These are phyloP conservation scores for Tetragonula clypearis DNA, from an alignment of 1,140 invertebrate species.

Conservation along the genomic window DNA sequence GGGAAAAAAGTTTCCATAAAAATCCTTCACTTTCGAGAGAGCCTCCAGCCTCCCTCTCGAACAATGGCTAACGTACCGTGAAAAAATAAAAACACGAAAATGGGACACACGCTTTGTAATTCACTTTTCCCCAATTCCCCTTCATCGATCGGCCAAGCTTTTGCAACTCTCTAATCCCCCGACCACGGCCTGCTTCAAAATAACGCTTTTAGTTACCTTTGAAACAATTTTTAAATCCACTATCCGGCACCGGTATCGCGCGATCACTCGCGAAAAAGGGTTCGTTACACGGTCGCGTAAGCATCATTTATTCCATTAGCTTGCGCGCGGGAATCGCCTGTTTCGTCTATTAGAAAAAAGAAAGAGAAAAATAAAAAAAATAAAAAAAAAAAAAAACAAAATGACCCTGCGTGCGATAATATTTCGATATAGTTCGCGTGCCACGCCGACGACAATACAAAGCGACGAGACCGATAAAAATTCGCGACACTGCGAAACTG, in stretches of 20 bases:
- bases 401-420: too few species aligned
- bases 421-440: too few species aligned
- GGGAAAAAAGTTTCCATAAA: neutral
- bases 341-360: too few species aligned
- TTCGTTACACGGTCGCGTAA: neutral
- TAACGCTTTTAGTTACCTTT: slow-evolving; percentile 14
- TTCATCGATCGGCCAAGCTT: neutral
- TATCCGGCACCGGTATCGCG: neutral
- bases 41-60: neutral
- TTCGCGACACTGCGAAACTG: too few species aligned
- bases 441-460: too few species aligned
- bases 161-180: neutral
- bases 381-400: too few species aligned
- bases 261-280: neutral
- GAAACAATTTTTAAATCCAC: slow-evolving; percentile 4
- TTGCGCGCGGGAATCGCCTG: neutral
- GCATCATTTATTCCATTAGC: neutral
- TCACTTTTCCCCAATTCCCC: slow-evolving; percentile 16
- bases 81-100: slow-evolving; percentile 12
- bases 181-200: neutral
- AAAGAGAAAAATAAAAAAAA: too few species aligned
- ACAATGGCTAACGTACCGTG: neutral
- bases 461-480: too few species aligned
- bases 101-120: slow-evolving; percentile 9
- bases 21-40: neutral